Conservation (phyloP, 1,140 invertebrate genomes). For the Lepidotrigona ventralis region DNA sequence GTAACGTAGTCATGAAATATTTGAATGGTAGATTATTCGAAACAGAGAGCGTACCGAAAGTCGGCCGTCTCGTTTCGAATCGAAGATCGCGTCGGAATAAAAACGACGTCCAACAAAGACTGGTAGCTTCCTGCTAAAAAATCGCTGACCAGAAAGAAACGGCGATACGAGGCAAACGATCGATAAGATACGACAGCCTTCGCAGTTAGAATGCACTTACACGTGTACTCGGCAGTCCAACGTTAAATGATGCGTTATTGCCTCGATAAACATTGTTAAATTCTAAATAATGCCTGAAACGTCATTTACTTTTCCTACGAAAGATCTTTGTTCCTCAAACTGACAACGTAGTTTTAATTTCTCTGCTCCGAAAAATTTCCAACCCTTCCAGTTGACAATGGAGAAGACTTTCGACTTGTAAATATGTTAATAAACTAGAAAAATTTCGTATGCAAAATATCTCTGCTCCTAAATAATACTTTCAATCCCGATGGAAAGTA, state of each 20-base stretch:
- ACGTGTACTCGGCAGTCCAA: background rate
- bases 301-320: background rate
- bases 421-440: too few relatives aligned
- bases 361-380: too few relatives aligned
- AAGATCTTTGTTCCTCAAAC: too few relatives aligned
- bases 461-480: too few relatives aligned
- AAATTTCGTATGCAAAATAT: too few relatives aligned
- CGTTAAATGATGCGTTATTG: background rate
- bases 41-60: rapidly evolving
- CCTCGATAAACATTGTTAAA: background rate
- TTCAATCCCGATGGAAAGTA: too few relatives aligned
- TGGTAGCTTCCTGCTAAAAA: background rate
- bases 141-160: slow-evolving; percentile 19
- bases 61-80: background rate
- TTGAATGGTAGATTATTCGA: too few relatives aligned
- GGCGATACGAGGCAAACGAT: background rate
- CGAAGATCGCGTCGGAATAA: background rate
- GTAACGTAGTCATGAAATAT: too few relatives aligned
- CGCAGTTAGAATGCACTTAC: slow-evolving; percentile 29
- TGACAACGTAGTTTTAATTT: too few relatives aligned
- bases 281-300: background rate
- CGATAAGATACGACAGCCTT: slow-evolving; percentile 37
- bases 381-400: too few relatives aligned
- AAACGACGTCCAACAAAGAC: background rate
- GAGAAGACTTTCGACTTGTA: too few relatives aligned